Evolutionary conservation across 2,888 invertebrate species (phyloP).

Genomic region (Conomelus anceps): DNA sequence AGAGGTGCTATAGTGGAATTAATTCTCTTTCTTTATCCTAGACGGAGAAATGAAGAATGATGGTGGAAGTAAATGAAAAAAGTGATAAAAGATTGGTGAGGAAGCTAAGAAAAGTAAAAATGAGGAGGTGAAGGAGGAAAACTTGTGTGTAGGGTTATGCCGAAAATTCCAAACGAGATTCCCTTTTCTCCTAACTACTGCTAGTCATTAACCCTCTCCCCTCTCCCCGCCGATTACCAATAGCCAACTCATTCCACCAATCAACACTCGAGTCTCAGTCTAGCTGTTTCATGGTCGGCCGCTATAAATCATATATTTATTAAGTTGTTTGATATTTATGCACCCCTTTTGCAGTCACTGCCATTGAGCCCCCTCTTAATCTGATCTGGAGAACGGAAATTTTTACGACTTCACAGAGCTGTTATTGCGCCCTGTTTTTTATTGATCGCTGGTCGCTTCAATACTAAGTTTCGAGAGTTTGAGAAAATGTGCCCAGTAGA

Average conservation of each 20-base stretch:
- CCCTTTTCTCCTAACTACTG: not conserved
- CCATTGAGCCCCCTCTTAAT: not conserved
- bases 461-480: not conserved
- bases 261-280: not conserved
- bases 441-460: not conserved
- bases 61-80: not conserved
- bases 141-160: not conserved
- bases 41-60: not conserved
- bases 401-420: not conserved
- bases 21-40: not conserved
- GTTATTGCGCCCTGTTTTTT: not conserved
- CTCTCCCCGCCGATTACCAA: too few relatives aligned
- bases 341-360: not conserved
- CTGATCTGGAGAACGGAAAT: not conserved
- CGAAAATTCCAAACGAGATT: not conserved
- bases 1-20: not conserved
- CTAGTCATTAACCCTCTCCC: not conserved
- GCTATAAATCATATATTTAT: not conserved
- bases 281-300: not conserved
- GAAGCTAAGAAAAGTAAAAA: not conserved
- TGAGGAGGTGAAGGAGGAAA: not conserved
- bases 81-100: not conserved
- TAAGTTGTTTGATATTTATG: not conserved
- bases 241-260: not conserved
- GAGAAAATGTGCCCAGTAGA: not conserved